A percentile compares a stretch with the other conserved stretches of the same genome.
phyloP scores from a whole-genome alignment of 2,113 vertebrate species.

The Acanthochromis polyacanthus region DNA sequence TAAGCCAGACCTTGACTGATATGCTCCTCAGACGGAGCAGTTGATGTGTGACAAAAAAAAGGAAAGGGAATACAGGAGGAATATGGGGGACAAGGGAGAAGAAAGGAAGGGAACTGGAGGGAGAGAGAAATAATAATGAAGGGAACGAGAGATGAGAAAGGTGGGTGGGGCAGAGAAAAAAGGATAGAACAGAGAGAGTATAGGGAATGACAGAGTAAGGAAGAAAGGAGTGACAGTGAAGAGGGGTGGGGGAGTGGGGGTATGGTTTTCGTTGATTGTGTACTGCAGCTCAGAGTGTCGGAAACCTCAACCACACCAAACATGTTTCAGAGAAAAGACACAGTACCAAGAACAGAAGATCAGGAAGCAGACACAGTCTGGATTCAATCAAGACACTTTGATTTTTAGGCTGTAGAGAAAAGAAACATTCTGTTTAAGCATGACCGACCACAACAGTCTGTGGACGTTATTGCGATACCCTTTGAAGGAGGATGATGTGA shows the following conservation, averaged over 20 bases:
- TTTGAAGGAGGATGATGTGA: no score
- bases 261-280: conserved; percentile 12
- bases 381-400: neutral
- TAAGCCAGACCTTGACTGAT: conserved; percentile 74
- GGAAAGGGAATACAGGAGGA: conserved; percentile 40
- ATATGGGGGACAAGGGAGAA: conserved; percentile 35
- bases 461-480: no score
- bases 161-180: conserved; percentile 5
- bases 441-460: neutral
- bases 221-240: neutral
- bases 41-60: conserved; percentile 73
- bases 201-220: conserved; percentile 14
- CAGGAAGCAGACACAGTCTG: neutral
- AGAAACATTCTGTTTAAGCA: neutral
- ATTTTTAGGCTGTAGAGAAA: neutral
- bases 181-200: conserved; percentile 1
- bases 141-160: conserved; percentile 31
- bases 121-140: conserved; percentile 44
- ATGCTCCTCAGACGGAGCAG: conserved; percentile 71
- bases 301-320: neutral
- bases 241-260: neutral
- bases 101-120: conserved; percentile 34
- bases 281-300: conserved; percentile 3
- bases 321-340: neutral
- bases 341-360: no score